These are phyloP conservation scores for Narcine bancroftii DNA, from an alignment of 2,113 vertebrate species.

Conservation along the genomic window DNA sequence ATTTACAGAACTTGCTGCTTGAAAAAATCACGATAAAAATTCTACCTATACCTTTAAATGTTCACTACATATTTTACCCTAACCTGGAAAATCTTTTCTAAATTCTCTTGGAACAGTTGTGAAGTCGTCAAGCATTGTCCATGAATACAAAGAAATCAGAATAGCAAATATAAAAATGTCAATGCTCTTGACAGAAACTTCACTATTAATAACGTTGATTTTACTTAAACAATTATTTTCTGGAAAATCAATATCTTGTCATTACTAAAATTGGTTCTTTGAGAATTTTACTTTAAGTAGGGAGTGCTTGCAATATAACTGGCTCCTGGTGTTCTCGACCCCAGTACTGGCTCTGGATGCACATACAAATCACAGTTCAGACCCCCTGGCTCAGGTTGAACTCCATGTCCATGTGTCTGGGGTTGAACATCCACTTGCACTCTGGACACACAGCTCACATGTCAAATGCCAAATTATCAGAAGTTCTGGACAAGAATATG, in stretches of 20 bases:
- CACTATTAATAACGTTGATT: neutral
- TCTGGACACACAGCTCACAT: too few species aligned
- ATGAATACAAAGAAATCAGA: neutral
- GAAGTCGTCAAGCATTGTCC: neutral
- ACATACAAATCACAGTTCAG: too few species aligned
- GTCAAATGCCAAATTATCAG: too few species aligned
- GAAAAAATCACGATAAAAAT: neutral
- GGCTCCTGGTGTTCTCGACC: too few species aligned
- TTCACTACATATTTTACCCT: neutral
- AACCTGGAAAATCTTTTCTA: neutral
- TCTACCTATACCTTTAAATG: neutral
- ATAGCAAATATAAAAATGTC: neutral
- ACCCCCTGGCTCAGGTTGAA: too few species aligned
- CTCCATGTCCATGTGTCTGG: too few species aligned
- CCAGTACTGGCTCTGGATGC: too few species aligned
- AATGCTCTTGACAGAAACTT: neutral
- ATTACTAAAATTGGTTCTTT: neutral
- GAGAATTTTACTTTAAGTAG: neutral
- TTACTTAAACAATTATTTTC: neutral
- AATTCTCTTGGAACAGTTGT: neutral
- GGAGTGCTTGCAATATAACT: too few species aligned
- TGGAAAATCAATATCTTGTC: neutral
- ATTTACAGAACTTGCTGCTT: neutral
- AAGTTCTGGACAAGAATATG: too few species aligned
- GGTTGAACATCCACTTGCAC: too few species aligned